Percentiles rank a stretch among this genome's conserved stretches.
Conservation (phyloP, 2,888 invertebrate genomes). For the Xanthia icteritia region DNA sequence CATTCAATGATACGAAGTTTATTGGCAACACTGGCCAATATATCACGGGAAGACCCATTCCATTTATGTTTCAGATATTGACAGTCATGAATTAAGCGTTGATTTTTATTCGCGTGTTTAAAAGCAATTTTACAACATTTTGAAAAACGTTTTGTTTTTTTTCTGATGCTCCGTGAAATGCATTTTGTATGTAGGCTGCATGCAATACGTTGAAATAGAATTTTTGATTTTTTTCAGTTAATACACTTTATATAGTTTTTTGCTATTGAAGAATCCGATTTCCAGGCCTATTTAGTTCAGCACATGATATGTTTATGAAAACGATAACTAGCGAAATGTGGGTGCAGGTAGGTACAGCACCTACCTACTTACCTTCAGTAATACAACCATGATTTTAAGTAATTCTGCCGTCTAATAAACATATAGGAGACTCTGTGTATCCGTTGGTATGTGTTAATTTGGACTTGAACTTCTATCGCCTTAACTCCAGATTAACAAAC, state of each 20-base stretch:
- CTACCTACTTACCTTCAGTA: too few relatives aligned
- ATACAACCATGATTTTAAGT: neutral
- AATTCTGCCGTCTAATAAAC: neutral
- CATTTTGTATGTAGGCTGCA: neutral
- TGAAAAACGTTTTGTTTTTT: conserved; percentile 23
- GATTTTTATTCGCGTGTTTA: conserved; percentile 60
- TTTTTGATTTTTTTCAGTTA: neutral
- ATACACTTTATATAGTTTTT: neutral
- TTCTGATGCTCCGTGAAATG: conserved; percentile 1
- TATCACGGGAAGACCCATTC: conserved; percentile 64
- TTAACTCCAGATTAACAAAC: conserved; percentile 22
- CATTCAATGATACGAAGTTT: conserved; percentile 66
- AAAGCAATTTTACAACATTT: conserved; percentile 48
- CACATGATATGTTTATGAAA: too few relatives aligned
- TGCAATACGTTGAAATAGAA: neutral
- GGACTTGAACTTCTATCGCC: neutral
- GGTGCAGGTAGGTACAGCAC: neutral
- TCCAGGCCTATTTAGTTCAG: too few relatives aligned
- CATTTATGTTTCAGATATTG: conserved; percentile 69
- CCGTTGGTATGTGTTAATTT: conserved; percentile 3
- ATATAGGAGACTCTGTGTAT: neutral
- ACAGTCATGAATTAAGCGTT: conserved; percentile 67
- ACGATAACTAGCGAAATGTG: neutral
- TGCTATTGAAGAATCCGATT: too few relatives aligned
- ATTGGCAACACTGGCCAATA: conserved; percentile 60